phyloP scores from a whole-genome alignment of 2,888 invertebrate genomes.

The Lithodes maja region DNA sequence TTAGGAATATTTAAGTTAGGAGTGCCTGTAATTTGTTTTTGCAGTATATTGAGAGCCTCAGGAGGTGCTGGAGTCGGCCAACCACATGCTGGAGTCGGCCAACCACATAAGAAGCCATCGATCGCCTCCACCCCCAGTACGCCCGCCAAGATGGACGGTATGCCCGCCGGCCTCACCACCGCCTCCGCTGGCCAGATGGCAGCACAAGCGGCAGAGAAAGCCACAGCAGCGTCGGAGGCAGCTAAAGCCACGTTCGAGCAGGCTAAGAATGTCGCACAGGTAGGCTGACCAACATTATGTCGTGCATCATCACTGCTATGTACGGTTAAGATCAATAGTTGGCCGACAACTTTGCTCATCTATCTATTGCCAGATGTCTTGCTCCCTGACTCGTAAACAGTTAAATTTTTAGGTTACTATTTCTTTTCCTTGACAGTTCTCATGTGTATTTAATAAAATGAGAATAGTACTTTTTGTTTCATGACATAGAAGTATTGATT shows the following conservation, averaged over 20 bases:
- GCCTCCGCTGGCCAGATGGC: slow-evolving; percentile 62
- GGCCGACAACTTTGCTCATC: background rate
- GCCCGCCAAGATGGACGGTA: slow-evolving; percentile 64
- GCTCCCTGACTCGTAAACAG: too few relatives aligned
- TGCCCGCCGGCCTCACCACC: slow-evolving; percentile 47
- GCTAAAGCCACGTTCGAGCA: slow-evolving; percentile 70
- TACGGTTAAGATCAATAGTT: background rate
- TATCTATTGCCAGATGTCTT: too few relatives aligned
- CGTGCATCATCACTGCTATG: background rate
- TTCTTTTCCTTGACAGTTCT: too few relatives aligned
- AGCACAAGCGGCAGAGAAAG: slow-evolving; percentile 68
- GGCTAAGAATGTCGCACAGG: slow-evolving; percentile 70
- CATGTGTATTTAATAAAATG: too few relatives aligned
- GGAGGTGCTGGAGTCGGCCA: slow-evolving; percentile 10
- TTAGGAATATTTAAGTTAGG: too few relatives aligned
- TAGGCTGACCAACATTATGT: slow-evolving; percentile 25
- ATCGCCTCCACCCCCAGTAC: slow-evolving; percentile 50
- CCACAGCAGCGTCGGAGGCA: slow-evolving; percentile 69
- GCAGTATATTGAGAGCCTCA: slow-evolving; percentile 30
- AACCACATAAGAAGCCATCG: slow-evolving; percentile 19
- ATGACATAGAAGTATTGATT: too few relatives aligned
- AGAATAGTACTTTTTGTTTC: too few relatives aligned
- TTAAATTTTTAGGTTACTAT: too few relatives aligned
- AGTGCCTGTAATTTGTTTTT: background rate
- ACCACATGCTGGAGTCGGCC: too few relatives aligned